A percentile compares a stretch with the other conserved stretches of the same genome.
Evolutionary conservation across 2,113 vertebrate genomes (phyloP).

Genomic region (Macrotus californicus): DNA sequence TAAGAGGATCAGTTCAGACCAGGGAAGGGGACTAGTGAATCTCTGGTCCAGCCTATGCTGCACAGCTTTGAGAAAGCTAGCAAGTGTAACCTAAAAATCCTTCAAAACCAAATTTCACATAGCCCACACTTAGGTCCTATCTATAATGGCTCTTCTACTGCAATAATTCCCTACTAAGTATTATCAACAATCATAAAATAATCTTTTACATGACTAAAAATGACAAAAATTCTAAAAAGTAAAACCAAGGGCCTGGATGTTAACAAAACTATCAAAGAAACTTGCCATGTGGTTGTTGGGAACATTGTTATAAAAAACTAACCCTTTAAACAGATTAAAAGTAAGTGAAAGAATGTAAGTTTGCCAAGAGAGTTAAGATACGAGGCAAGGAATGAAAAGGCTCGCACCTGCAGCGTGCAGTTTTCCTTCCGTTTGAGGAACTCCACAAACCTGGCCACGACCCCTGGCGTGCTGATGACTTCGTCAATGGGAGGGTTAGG

Average conservation of each 20-base stretch:
- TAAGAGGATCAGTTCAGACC: not conserved
- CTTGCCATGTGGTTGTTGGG: not conserved
- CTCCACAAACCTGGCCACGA: conserved; percentile 97
- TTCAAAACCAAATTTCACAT: not conserved
- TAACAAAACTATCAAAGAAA: conserved; percentile 22
- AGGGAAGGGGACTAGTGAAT: not conserved
- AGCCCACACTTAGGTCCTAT: not conserved
- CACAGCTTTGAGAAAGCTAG: not conserved
- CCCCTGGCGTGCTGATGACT: conserved; percentile 94
- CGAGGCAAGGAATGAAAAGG: conserved; percentile 18
- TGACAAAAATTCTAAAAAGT: not conserved
- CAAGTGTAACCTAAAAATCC: not conserved
- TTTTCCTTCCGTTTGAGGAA: conserved; percentile 97
- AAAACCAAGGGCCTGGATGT: not conserved
- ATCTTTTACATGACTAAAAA: conserved; percentile 16
- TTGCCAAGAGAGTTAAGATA: not conserved
- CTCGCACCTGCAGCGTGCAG: conserved; percentile 94
- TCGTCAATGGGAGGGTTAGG: conserved; percentile 98
- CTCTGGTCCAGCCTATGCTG: not conserved
- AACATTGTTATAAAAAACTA: conserved; percentile 8
- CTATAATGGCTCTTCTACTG: not conserved
- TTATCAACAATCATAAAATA: conserved; percentile 10
- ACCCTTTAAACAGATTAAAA: not conserved
- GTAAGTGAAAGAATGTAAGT: not conserved
- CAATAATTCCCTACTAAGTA: not conserved